Base-by-base conservation (phyloP, 1,140 invertebrate genomes). In the Hyphantria cunea region DNA sequence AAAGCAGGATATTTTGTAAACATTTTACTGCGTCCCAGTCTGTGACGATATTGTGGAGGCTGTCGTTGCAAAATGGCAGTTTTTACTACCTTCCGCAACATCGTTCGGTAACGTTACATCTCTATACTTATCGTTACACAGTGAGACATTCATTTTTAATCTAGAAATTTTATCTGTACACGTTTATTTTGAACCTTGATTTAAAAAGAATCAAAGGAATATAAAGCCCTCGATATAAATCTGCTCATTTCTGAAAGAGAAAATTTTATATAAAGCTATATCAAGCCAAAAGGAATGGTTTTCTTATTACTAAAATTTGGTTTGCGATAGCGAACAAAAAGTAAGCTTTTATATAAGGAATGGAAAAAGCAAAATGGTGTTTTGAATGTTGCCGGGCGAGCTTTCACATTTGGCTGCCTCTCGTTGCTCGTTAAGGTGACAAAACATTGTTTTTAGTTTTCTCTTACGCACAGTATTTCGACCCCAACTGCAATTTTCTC, bases 11-110 rank as follows among this genome's bases (percentile, higher is more conserved):
- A 83, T 84, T 83, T 82, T 82, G 81, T 84, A 83, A 82, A 77
- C 82, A 84, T 86, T 84, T 86, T 86, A 86, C 82, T 86, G 74
- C 80, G 78, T 59, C 75, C 74, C 82, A 76, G 79, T 65, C 82
- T 83, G 82, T 76, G 78, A 77, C 79, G 76, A 80, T 83, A 84
- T 86, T 84, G 79, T 83, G 84, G 80, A 73, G 68, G 78, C 77
- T 76, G 72, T 76, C 77, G 78, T 62, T 74, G 72, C 80, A 82
- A 79, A 82, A 82, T 73, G 80, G 71, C 76, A 73, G 47, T 84
- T 86, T 85, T 86, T 86, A 86, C 81, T 81, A 70, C 83, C 73
- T 68, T 72, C 76, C 69, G 68, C 72, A 72, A 69, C 65, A 74
- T 75, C 72, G 75, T 75, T 79, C 72, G 47, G 54, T 64, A 56